Evolutionary conservation across 1,140 invertebrate genomes (phyloP).

Genomic region (Bathynomus jamesi): DNA sequence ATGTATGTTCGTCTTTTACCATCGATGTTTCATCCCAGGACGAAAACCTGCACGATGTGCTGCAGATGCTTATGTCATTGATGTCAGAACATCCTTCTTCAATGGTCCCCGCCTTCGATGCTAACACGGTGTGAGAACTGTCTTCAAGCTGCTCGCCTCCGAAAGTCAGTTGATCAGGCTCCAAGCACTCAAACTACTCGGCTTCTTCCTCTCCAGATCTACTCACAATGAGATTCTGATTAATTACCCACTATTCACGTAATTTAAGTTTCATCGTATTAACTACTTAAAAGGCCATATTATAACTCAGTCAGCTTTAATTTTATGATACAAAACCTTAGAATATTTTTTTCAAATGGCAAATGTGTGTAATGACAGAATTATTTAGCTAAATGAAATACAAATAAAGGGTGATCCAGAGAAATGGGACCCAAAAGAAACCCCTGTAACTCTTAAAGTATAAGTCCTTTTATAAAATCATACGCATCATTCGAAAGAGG

Average conservation of each 20-base stretch:
- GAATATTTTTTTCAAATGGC: background rate
- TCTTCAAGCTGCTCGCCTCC: slow-evolving; percentile 92
- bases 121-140: slow-evolving; percentile 86
- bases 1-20: too few relatives aligned
- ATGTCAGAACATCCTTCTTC: slow-evolving; percentile 97
- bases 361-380: background rate
- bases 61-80: slow-evolving; percentile 91
- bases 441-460: too few relatives aligned
- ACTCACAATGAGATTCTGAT: slow-evolving; percentile 56
- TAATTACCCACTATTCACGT: too few relatives aligned
- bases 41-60: slow-evolving; percentile 95
- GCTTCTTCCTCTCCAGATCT: slow-evolving; percentile 54
- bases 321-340: too few relatives aligned
- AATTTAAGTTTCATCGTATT: background rate
- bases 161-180: slow-evolving; percentile 91
- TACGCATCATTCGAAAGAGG: too few relatives aligned
- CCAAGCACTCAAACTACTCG: slow-evolving; percentile 87
- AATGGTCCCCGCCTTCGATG: slow-evolving; percentile 97
- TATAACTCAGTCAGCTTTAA: too few relatives aligned
- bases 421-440: too few relatives aligned
- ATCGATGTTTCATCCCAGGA: too few relatives aligned
- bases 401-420: too few relatives aligned
- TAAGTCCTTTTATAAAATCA: too few relatives aligned
- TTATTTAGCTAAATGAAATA: too few relatives aligned
- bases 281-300: background rate